Percentiles rank a stretch among this genome's conserved stretches.
These are phyloP conservation scores for Hypomesus transpacificus DNA, from an alignment of 2,113 vertebrate genomes.

Conservation along the genomic window DNA sequence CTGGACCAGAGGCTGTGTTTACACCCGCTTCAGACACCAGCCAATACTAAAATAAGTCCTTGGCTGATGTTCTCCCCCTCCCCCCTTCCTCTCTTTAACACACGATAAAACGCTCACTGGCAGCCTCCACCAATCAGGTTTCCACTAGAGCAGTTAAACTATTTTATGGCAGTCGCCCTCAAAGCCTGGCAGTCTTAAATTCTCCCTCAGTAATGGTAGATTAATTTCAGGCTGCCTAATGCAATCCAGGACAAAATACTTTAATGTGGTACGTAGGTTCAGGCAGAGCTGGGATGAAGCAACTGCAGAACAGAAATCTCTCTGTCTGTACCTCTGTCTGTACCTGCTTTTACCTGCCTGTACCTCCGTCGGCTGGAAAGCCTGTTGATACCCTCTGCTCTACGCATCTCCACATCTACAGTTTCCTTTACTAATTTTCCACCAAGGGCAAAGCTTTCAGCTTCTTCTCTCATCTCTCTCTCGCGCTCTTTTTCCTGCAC, in stretches of 20 bases:
- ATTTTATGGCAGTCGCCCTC: slow-evolving; percentile 59
- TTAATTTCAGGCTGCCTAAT: slow-evolving; percentile 64
- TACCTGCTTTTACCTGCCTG: not conserved
- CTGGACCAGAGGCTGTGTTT: not conserved
- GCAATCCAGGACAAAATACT: slow-evolving; percentile 59
- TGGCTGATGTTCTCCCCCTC: slow-evolving; percentile 7
- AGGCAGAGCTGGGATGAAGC: slow-evolving; percentile 25
- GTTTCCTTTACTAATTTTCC: slow-evolving; percentile 30
- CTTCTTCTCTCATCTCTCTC: not conserved
- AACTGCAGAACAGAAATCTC: slow-evolving; percentile 44
- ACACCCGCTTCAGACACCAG: not conserved
- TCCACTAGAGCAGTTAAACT: slow-evolving; percentile 62
- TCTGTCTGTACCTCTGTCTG: slow-evolving; percentile 1
- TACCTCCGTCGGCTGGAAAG: too few relatives aligned
- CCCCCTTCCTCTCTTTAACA: slow-evolving; percentile 42
- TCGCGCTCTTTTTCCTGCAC: not conserved
- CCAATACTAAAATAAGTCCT: slow-evolving; percentile 34
- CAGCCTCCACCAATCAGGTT: slow-evolving; percentile 57
- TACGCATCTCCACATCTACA: slow-evolving; percentile 32
- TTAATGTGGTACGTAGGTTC: slow-evolving; percentile 33
- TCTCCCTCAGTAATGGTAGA: slow-evolving; percentile 58
- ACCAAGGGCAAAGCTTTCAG: slow-evolving; percentile 23
- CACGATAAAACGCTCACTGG: slow-evolving; percentile 56
- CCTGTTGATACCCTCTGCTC: too few relatives aligned
- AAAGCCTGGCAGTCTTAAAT: slow-evolving; percentile 61